Percentiles rank a stretch among this genome's conserved stretches.
These are phyloP conservation scores for Heliconius nattereri DNA, from an alignment of 1,140 invertebrate genomes.

Conservation along the genomic window DNA sequence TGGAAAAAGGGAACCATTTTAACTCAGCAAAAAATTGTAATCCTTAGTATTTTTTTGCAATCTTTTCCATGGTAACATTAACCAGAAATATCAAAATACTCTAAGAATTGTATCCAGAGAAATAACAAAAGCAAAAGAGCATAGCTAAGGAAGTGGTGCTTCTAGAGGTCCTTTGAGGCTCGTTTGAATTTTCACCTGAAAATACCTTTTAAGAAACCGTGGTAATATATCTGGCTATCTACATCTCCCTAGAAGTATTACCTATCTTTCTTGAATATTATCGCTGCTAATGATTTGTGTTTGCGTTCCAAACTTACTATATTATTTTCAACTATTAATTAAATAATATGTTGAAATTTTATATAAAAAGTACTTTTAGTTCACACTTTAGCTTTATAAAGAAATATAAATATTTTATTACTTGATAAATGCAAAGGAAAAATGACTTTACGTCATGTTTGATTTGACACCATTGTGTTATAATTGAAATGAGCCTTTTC, in stretches of 20 bases:
- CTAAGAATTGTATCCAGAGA: constrained; percentile 48
- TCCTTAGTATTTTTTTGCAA: background rate
- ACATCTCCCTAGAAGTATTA: constrained; percentile 65
- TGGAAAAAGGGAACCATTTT: background rate
- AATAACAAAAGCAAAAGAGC: constrained; percentile 51
- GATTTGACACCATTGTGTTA: too few species aligned
- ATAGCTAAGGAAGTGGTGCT: constrained; percentile 43
- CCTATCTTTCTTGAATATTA: constrained; percentile 55
- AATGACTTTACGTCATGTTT: too few species aligned
- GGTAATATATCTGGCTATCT: constrained; percentile 69
- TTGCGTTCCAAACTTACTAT: background rate
- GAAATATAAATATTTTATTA: too few species aligned
- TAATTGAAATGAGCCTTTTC: too few species aligned
- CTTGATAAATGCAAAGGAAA: too few species aligned
- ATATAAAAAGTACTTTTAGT: background rate
- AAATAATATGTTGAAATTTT: background rate
- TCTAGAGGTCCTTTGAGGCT: constrained; percentile 30
- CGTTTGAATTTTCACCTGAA: constrained; percentile 45
- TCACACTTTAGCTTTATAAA: too few species aligned
- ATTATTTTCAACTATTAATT: background rate
- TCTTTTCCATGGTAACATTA: background rate
- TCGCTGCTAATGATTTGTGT: background rate
- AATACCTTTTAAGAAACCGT: constrained; percentile 58
- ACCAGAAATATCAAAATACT: constrained; percentile 61
- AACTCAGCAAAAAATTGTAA: background rate